Base-by-base conservation (phyloP, 2,113 vertebrate genomes). In the Trogon melanurus region DNA sequence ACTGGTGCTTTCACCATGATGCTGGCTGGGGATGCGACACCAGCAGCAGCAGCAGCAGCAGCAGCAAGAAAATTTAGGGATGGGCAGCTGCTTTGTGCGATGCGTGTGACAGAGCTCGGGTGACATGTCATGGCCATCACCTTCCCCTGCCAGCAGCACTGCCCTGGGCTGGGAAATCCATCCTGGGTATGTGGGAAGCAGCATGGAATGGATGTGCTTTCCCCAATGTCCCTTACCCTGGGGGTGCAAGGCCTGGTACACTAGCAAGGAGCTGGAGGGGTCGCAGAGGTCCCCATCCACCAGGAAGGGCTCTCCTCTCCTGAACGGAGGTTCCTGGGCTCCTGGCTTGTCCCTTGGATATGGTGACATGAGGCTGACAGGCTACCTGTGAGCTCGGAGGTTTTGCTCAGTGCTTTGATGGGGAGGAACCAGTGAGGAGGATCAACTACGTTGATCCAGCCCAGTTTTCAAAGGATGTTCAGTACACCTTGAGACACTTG, bases 391-490 rank as follows among this genome's bases (percentile, higher is more conserved):
- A 95, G 65, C 69, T 88, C 61, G 62, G 61, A 60, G 54, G 17
- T 62, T 95, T 50, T 73, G 32, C 38, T 92, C 56, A 3, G 0
- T 7, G 17, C 54, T 92, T 86, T 74, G 45, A 44, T 1, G 2
- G 29, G 74, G 50, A 87, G 17, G 45, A 89, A 87, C 82, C 18
- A 3, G 83, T 85, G 21, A 74, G 22, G 48, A 72, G 50, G 47
- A 96, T 87, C 6, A 7, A 78, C 83, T 64, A 38, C 60, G 91
- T 69, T 64, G 93, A 96, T 79, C 69, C 34, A 64, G 23, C 17
- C 21, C 44, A 19, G 62, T 82, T 89, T 94, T 69, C 80, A 78
- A 92, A 80, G 54, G 64, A 84, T 87, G 44, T 44, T 81, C 16
- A 36, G 69, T 87, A 89, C 65, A 96, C 88, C 78, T 96, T 93